phyloP scores from a whole-genome alignment of 2,797 vertebrate genomes.

The Poliocrania exsul region DNA sequence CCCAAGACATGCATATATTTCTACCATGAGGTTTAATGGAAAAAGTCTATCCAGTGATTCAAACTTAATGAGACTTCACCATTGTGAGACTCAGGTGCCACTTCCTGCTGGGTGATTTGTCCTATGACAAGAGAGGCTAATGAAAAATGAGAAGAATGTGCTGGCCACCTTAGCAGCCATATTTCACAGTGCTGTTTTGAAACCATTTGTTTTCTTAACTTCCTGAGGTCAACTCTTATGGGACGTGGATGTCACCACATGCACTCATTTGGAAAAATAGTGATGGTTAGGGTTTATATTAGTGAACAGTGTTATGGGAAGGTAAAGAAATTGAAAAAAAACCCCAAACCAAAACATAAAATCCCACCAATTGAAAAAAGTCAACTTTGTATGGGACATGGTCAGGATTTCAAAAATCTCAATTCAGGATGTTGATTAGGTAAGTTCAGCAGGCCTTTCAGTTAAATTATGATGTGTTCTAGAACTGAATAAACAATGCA shows the following conservation, averaged over 20 bases:
- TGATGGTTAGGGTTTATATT: not conserved
- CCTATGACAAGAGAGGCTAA: constrained; percentile 24
- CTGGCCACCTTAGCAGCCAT: constrained; percentile 51
- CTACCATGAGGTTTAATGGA: not conserved
- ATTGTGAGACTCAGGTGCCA: not conserved
- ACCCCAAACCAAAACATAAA: not conserved
- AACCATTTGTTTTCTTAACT: constrained; percentile 71
- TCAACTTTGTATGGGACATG: not conserved
- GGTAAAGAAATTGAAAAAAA: not conserved
- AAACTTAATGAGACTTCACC: not conserved
- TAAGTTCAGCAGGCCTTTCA: not conserved
- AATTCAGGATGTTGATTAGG: not conserved
- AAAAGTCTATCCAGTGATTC: not conserved
- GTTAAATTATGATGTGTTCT: not conserved
- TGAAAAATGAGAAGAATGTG: constrained; percentile 70
- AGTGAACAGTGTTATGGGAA: not conserved
- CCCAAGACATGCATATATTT: not conserved
- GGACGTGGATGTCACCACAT: constrained; percentile 68
- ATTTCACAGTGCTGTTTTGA: constrained; percentile 64
- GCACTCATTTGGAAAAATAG: constrained; percentile 47
- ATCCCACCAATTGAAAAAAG: not conserved
- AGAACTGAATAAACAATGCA: not conserved
- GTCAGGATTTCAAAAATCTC: not conserved
- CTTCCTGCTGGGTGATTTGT: constrained; percentile 54
- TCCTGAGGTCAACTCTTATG: constrained; percentile 55